Conservation (phyloP, 2,888 invertebrate species). For the Catonia carolina region DNA sequence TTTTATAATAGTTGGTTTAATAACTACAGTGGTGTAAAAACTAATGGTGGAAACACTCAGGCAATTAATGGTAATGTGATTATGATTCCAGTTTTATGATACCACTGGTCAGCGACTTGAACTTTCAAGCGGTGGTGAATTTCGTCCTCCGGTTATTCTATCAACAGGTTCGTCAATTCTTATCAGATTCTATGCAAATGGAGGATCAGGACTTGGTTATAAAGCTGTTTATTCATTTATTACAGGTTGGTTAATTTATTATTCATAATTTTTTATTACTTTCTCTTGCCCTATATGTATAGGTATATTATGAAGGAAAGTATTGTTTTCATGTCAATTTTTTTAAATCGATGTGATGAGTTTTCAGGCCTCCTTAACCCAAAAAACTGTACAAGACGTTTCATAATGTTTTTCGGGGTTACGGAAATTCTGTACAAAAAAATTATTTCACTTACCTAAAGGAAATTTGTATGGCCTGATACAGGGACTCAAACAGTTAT, state of each 20-base stretch:
- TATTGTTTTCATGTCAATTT: no score
- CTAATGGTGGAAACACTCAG: no score
- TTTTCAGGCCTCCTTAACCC: neutral
- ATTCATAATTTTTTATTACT: neutral
- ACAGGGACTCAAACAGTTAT: no score
- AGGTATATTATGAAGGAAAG: no score
- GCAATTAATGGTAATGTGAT: no score
- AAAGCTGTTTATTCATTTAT: slow-evolving; percentile 54
- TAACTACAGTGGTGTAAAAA: no score
- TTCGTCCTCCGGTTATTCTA: slow-evolving; percentile 60
- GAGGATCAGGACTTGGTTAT: slow-evolving; percentile 58
- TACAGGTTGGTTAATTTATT: slow-evolving; percentile 35
- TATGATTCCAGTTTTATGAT: slow-evolving; percentile 58
- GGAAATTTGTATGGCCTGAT: no score
- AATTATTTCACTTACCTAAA: no score
- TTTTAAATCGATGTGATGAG: neutral
- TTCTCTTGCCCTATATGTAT: no score
- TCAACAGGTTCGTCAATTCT: slow-evolving; percentile 56
- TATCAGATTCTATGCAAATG: slow-evolving; percentile 62
- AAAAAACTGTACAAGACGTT: neutral
- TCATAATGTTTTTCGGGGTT: no score
- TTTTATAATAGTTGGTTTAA: no score
- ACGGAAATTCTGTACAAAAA: no score
- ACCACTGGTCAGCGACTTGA: slow-evolving; percentile 59
- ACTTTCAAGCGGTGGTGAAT: slow-evolving; percentile 57